phyloP scores from a whole-genome alignment of 2,113 vertebrate genomes.

The Lophotis ruficrista region DNA sequence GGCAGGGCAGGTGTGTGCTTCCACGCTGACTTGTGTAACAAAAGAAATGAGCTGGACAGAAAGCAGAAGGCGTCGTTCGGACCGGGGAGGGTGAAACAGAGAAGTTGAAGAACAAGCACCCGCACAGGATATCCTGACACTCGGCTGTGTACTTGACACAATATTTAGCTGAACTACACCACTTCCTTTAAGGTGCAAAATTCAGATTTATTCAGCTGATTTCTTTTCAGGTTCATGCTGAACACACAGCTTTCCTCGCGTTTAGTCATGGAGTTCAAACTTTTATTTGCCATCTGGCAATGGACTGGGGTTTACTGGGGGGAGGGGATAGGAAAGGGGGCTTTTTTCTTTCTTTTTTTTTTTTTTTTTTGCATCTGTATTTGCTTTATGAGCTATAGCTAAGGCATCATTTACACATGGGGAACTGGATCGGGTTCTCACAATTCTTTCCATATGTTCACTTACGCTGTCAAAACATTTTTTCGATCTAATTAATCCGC shows the following conservation, averaged over 20 bases:
- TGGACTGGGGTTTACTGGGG: constrained; percentile 11
- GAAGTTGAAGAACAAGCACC: not conserved
- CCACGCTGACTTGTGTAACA: not conserved
- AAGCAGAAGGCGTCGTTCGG: not conserved
- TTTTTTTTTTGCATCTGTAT: constrained; percentile 71
- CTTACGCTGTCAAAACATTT: constrained; percentile 74
- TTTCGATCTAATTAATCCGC: constrained; percentile 64
- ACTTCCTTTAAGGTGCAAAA: constrained; percentile 20
- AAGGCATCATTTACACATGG: constrained; percentile 77
- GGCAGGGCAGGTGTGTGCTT: not conserved
- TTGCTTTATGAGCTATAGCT: constrained; percentile 77
- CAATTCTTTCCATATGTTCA: constrained; percentile 83
- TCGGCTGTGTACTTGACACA: not conserved
- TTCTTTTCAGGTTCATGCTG: constrained; percentile 20
- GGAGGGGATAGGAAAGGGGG: not conserved
- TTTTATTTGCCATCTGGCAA: constrained; percentile 79
- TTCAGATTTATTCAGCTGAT: constrained; percentile 3
- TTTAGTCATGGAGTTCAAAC: constrained; percentile 33
- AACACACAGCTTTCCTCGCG: constrained; percentile 36
- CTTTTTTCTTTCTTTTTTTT: not conserved
- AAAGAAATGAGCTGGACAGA: not conserved
- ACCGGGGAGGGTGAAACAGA: not conserved
- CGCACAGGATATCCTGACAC: not conserved
- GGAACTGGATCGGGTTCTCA: constrained; percentile 65
- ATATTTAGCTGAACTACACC: not conserved